Conservation (phyloP, 2,797 vertebrate species). For the Psittacula derbiana region DNA sequence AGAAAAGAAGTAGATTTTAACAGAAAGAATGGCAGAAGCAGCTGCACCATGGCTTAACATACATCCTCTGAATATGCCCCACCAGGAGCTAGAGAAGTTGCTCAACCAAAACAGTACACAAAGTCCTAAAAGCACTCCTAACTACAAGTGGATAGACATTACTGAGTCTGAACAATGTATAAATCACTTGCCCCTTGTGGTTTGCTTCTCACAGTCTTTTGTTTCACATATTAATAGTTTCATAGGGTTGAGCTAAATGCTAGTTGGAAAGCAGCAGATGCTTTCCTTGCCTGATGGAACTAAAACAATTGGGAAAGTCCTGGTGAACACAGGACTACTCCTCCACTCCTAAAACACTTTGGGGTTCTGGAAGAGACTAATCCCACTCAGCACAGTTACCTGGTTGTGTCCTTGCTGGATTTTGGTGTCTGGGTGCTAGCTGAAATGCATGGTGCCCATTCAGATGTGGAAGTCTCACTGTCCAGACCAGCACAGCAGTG, state of each 20-base stretch:
- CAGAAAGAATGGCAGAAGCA: neutral
- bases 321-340: neutral
- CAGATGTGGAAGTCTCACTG: accelerated
- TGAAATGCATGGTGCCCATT: accelerated
- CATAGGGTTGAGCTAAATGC: neutral
- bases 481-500: neutral
- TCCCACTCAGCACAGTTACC: neutral
- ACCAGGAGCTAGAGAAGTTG: neutral
- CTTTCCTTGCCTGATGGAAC: neutral
- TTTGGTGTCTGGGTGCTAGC: neutral
- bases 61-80: neutral
- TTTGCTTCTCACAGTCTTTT: neutral
- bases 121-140: neutral
- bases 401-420: neutral
- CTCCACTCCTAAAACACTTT: neutral
- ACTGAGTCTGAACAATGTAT: neutral
- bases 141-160: neutral
- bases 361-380: neutral
- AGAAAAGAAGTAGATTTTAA: neutral
- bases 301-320: neutral
- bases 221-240: neutral
- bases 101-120: neutral
- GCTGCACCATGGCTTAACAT: neutral
- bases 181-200: neutral
- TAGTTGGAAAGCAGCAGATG: neutral